Evolutionary conservation across 2,113 vertebrate genomes (phyloP).

Genomic region (Hyaena hyaena): DNA sequence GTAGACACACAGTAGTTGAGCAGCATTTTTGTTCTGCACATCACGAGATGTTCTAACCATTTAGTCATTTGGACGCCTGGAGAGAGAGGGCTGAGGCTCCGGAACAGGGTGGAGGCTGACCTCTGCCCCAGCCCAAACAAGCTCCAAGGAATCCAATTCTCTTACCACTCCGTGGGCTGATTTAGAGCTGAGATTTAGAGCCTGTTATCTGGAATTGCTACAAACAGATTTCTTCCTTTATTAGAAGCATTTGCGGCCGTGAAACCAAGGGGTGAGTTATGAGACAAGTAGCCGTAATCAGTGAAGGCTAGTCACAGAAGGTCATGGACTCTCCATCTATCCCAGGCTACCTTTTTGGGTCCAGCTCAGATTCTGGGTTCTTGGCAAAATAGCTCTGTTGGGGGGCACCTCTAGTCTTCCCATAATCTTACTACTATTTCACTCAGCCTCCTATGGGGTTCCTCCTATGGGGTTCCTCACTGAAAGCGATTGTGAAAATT

Average conservation of each 20-base stretch:
- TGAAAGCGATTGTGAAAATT: neutral
- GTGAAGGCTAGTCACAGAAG: neutral
- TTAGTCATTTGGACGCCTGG: neutral
- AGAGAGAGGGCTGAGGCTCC: neutral
- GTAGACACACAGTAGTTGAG: neutral
- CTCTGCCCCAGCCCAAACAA: neutral
- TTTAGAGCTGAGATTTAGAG: neutral
- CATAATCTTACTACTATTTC: neutral
- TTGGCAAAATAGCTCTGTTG: neutral
- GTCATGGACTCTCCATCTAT: neutral
- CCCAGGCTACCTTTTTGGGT: neutral
- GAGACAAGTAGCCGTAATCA: neutral
- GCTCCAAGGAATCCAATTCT: neutral
- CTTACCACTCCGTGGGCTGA: neutral
- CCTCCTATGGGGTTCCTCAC: neutral
- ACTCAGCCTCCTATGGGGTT: neutral
- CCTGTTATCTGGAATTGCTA: neutral
- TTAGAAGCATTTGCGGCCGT: neutral
- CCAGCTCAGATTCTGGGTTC: neutral
- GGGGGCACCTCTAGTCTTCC: neutral
- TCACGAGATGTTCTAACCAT: slow-evolving; percentile 34
- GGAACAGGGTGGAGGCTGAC: neutral
- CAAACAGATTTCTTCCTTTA: neutral
- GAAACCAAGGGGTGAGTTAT: neutral
- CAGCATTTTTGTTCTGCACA: neutral